phyloP scores from a whole-genome alignment of 2,113 vertebrate genomes.

The Xiphophorus maculatus region DNA sequence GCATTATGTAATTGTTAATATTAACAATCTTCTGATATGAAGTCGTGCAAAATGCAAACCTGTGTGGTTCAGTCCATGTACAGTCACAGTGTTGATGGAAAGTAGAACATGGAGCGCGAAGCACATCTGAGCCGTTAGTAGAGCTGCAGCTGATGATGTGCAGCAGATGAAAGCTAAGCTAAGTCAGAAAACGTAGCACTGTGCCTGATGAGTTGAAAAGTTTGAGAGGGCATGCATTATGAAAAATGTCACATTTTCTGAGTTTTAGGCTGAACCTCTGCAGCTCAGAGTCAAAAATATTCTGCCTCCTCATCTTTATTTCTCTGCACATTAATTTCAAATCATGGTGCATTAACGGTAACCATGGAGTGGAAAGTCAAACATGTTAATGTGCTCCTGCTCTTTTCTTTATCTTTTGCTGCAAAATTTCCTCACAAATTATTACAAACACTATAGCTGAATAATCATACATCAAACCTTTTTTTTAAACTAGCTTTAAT shows the following conservation, averaged over 20 bases:
- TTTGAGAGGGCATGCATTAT: not conserved
- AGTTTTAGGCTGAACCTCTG: not conserved
- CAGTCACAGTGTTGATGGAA: not conserved
- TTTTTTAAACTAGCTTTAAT: not conserved
- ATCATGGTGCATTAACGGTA: not conserved
- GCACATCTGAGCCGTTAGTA: not conserved
- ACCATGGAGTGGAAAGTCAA: not conserved
- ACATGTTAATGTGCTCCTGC: not conserved
- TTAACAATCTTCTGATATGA: not conserved
- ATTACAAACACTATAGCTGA: too few species aligned
- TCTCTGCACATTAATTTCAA: not conserved
- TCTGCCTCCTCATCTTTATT: not conserved
- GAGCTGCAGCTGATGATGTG: not conserved
- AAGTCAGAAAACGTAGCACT: not conserved
- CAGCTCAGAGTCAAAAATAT: not conserved
- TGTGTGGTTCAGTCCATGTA: not conserved
- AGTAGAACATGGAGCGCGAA: constrained; percentile 1
- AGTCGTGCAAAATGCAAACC: not conserved
- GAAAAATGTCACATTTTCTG: constrained; percentile 1
- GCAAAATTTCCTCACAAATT: too few species aligned
- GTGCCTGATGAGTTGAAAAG: not conserved
- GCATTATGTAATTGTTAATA: not conserved
- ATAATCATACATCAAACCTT: not conserved
- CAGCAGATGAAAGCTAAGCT: not conserved
- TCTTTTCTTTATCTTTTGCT: not conserved